phyloP scores from a whole-genome alignment of 2,888 invertebrate genomes.

The Hoplodrina blanda region DNA sequence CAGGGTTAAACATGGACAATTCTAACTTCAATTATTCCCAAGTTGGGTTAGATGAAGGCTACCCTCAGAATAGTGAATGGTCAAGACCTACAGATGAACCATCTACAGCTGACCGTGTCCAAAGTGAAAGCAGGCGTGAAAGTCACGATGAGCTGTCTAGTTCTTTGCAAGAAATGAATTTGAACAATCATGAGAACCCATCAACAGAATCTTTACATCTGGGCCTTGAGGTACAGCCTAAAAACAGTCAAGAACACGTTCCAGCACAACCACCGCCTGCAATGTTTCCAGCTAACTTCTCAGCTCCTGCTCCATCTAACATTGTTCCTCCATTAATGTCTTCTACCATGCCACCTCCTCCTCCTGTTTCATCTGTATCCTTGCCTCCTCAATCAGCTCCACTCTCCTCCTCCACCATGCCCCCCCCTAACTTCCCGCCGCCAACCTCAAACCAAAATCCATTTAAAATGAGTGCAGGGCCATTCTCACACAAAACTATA shows the following conservation, averaged over 20 bases:
- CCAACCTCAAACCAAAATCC: slow-evolving; percentile 79
- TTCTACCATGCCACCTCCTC: slow-evolving; percentile 58
- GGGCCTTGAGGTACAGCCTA: slow-evolving; percentile 54
- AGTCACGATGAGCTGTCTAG: slow-evolving; percentile 79
- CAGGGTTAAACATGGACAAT: slow-evolving; percentile 82
- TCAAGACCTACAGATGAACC: slow-evolving; percentile 75
- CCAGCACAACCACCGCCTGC: slow-evolving; percentile 63
- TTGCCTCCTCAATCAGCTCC: slow-evolving; percentile 50
- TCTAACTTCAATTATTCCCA: slow-evolving; percentile 84
- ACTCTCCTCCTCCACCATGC: slow-evolving; percentile 60
- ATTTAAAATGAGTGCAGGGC: slow-evolving; percentile 83
- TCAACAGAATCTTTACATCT: slow-evolving; percentile 63
- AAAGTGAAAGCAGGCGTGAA: slow-evolving; percentile 70
- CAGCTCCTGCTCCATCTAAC: slow-evolving; percentile 56
- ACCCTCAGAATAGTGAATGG: slow-evolving; percentile 78
- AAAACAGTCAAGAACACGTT: slow-evolving; percentile 59
- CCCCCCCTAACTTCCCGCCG: slow-evolving; percentile 74
- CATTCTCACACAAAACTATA: slow-evolving; percentile 86
- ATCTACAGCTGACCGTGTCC: slow-evolving; percentile 68
- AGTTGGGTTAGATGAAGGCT: slow-evolving; percentile 74
- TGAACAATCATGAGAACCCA: slow-evolving; percentile 77
- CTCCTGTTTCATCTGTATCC: slow-evolving; percentile 51
- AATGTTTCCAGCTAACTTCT: slow-evolving; percentile 65
- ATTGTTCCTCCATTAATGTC: slow-evolving; percentile 42
- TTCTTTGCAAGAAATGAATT: slow-evolving; percentile 82